phyloP scores from a whole-genome alignment of 2,113 vertebrate genomes.

The Sterna hirundo region DNA sequence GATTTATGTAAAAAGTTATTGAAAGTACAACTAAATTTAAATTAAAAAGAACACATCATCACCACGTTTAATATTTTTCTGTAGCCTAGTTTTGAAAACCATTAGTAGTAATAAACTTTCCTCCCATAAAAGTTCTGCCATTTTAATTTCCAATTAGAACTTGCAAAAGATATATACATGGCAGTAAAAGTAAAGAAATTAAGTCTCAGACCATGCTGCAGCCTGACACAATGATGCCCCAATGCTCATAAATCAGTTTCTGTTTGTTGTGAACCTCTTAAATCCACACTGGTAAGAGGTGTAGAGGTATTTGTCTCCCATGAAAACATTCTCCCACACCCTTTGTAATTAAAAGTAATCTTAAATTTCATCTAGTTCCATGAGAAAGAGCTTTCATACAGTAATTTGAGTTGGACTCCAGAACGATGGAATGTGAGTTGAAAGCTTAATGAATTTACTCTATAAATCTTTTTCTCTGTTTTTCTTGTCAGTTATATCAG shows the following conservation, averaged over 20 bases:
- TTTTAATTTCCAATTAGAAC: conserved; percentile 67
- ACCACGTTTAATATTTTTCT: conserved; percentile 40
- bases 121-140: conserved; percentile 56
- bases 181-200: conserved; percentile 57
- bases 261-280: conserved; percentile 67
- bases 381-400: conserved; percentile 69
- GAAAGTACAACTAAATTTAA: conserved; percentile 20
- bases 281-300: conserved; percentile 58
- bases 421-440: conserved; percentile 62
- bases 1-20: conserved; percentile 30
- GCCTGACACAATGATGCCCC: conserved; percentile 42
- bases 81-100: conserved; percentile 63
- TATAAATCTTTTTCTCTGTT: conserved; percentile 70
- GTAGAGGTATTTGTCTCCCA: conserved; percentile 66
- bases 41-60: conserved; percentile 53
- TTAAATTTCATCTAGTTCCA: conserved; percentile 71
- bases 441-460: conserved; percentile 67
- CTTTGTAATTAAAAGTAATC: conserved; percentile 77
- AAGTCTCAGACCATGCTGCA: conserved; percentile 16
- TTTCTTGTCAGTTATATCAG: conserved; percentile 64
- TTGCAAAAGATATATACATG: conserved; percentile 53
- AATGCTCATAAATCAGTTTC: conserved; percentile 48
- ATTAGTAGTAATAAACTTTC: conserved; percentile 66
- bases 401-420: conserved; percentile 66
- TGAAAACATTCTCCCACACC: conserved; percentile 74